phyloP scores from a whole-genome alignment of 1,140 invertebrate species.

The Choristoneura fumiferana region DNA sequence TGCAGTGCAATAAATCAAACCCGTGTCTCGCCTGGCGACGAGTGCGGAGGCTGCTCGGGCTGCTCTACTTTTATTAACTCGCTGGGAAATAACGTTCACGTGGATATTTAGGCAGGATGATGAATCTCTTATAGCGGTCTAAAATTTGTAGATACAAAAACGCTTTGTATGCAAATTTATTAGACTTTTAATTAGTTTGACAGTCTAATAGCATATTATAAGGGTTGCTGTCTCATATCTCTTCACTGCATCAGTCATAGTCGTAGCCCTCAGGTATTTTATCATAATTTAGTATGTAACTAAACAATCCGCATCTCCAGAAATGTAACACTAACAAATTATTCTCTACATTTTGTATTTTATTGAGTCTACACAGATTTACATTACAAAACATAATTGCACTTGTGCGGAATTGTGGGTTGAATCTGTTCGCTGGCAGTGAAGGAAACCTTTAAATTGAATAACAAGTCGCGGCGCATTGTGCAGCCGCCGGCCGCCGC shows the following conservation, averaged over 20 bases:
- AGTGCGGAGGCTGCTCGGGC: not conserved
- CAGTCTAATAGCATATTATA: no score
- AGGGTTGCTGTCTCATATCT: no score
- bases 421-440: conserved; percentile 5
- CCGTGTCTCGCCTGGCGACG: not conserved
- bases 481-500: conserved; percentile 10
- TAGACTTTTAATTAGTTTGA: no score
- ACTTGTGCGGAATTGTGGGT: conserved; percentile 2
- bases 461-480: conserved; percentile 16
- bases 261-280: no score
- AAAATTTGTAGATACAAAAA: no score
- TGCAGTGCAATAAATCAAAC: conserved; percentile 14
- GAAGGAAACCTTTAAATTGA: conserved; percentile 27
- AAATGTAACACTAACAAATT: no score
- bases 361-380: not conserved
- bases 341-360: not conserved
- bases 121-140: not conserved
- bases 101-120: not conserved
- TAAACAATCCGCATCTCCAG: no score
- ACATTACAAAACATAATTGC: not conserved
- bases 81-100: not conserved
- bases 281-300: no score
- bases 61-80: conserved; percentile 5
- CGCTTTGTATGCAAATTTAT: no score
- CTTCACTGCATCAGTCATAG: no score